Percentiles rank a stretch among this genome's conserved stretches.
These are phyloP conservation scores for Borostomias antarcticus DNA, from an alignment of 2,797 vertebrate genomes.

Conservation along the genomic window DNA sequence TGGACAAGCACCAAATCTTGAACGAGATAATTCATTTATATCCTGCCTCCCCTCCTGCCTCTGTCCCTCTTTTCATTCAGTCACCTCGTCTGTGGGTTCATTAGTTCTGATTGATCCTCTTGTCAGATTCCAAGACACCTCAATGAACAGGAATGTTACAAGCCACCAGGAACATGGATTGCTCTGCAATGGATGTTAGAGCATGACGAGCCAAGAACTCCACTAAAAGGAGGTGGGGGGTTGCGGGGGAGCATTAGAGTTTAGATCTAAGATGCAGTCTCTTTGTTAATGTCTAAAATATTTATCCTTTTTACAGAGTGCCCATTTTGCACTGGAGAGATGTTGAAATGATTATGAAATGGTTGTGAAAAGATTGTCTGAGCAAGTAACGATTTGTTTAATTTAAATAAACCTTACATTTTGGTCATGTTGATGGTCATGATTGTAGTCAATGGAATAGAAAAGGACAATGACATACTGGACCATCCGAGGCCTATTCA, in stretches of 20 bases:
- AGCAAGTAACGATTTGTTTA: constrained; percentile 12
- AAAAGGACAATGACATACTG: neutral
- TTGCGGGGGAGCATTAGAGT: neutral
- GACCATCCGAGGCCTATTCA: neutral
- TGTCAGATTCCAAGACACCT: constrained; percentile 48
- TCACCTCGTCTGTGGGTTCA: constrained; percentile 57
- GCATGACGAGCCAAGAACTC: constrained; percentile 12
- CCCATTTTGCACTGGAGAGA: constrained; percentile 19
- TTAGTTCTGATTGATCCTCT: constrained; percentile 69
- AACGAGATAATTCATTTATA: neutral
- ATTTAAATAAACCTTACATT: constrained; percentile 18
- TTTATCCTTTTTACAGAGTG: constrained; percentile 26
- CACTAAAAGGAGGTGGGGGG: neutral
- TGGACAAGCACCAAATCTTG: neutral
- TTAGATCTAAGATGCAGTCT: constrained; percentile 5
- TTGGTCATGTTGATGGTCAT: neutral
- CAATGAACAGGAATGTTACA: constrained; percentile 52
- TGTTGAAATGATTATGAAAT: constrained; percentile 29
- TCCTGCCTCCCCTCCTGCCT: neutral
- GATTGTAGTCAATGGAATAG: neutral
- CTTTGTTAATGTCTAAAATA: constrained; percentile 21
- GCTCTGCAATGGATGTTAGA: no score
- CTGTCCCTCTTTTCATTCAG: constrained; percentile 21
- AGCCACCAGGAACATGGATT: constrained; percentile 19
- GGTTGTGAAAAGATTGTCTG: constrained; percentile 43